Conservation (phyloP, 64 coral and sea anemone species). For the Montipora efflorescens region DNA sequence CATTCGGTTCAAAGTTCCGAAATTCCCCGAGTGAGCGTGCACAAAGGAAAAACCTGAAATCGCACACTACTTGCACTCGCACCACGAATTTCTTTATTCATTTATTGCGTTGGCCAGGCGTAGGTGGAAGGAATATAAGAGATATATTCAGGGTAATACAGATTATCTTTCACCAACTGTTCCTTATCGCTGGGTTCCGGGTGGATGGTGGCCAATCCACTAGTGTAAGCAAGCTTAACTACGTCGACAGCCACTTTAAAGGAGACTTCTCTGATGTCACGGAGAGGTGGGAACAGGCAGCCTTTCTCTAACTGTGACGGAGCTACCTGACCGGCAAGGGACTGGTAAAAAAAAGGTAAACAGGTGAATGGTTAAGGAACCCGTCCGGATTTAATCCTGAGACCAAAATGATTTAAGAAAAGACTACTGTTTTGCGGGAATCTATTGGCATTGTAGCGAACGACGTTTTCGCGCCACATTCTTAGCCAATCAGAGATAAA, state of each 20-base stretch:
- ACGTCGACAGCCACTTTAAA: slow-evolving; percentile 73
- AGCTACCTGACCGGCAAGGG: slow-evolving; percentile 81
- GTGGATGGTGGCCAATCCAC: slow-evolving; percentile 74
- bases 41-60: no score
- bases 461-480: no score
- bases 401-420: no score
- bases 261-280: slow-evolving; percentile 85
- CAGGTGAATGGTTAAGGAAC: neutral
- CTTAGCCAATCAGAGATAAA: no score
- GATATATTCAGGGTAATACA: slow-evolving; percentile 87
- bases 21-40: no score
- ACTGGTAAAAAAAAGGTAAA: slow-evolving; percentile 52
- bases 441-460: no score
- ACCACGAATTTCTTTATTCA: neutral
- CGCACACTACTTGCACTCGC: no score
- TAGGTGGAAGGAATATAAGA: slow-evolving; percentile 92
- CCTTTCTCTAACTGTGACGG: slow-evolving; percentile 82
- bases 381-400: no score
- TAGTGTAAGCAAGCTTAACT: slow-evolving; percentile 72
- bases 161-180: slow-evolving; percentile 63
- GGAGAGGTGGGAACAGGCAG: slow-evolving; percentile 86
- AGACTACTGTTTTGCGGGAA: no score
- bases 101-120: slow-evolving; percentile 70
- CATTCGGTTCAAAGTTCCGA: no score
- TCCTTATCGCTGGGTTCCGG: slow-evolving; percentile 94